Conservation (phyloP, 2,888 invertebrate genomes). For the Parascotia fuliginaria region DNA sequence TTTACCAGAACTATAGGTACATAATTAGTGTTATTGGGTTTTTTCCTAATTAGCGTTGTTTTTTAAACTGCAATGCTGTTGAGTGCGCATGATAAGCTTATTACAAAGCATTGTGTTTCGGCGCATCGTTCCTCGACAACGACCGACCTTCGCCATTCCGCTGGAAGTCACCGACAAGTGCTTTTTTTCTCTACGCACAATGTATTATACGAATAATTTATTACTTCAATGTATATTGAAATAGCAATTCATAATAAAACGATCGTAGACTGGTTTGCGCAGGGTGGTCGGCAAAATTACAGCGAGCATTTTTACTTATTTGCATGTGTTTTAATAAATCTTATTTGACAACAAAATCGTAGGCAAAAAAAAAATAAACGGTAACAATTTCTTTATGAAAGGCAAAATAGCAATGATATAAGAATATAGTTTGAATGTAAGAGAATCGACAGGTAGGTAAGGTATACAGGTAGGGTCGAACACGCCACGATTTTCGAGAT, state of each 20-base stretch:
- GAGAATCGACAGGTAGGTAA: slow-evolving; percentile 43
- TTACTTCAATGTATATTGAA: slow-evolving; percentile 42
- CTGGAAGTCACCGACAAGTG: slow-evolving; percentile 32
- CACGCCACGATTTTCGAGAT: slow-evolving; percentile 61
- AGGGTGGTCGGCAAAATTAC: slow-evolving; percentile 40
- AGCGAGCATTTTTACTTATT: slow-evolving; percentile 26
- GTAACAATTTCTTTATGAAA: not conserved
- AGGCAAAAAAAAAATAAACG: not conserved
- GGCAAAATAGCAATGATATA: slow-evolving; percentile 1
- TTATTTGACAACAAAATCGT: slow-evolving; percentile 7
- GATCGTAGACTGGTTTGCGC: slow-evolving; percentile 31
- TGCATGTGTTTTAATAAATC: slow-evolving; percentile 25
- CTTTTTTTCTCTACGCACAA: slow-evolving; percentile 29
- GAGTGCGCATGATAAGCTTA: not conserved
- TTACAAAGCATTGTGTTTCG: not conserved
- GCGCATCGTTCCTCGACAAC: slow-evolving; percentile 13
- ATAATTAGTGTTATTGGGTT: slow-evolving; percentile 12
- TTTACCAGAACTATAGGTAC: slow-evolving; percentile 16
- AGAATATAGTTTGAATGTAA: slow-evolving; percentile 38
- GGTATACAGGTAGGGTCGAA: slow-evolving; percentile 67
- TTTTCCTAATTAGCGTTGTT: not conserved
- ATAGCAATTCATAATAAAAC: slow-evolving; percentile 38
- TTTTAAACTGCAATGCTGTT: not conserved
- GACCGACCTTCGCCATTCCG: slow-evolving; percentile 45
- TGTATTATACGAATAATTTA: slow-evolving; percentile 41